Evolutionary conservation across 1,140 invertebrate genomes (phyloP), one percentile per base, ranked within the genome.

Genomic region (Drosophila lacteicornis): DNA sequence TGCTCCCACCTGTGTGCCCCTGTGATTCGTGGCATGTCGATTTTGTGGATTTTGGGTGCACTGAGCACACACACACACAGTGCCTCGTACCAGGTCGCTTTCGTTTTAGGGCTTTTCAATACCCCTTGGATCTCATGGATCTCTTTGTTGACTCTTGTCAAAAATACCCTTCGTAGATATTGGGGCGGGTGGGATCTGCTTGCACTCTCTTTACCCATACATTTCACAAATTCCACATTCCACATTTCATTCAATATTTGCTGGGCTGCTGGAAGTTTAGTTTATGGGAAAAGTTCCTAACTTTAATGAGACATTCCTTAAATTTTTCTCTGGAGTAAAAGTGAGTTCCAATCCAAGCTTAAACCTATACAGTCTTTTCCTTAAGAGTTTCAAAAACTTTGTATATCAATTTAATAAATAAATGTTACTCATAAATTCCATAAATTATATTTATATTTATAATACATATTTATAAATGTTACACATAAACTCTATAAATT

Each of bases 51-150:
- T 80, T 88, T 90, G 79, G 85, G 86, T 80, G 85, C 84, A 71
- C 51, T 57, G 71, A 45, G 47, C 49, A 74, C 25, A 74, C 70
- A 73, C 70, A 73, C 47, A 53, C 5, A 25, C 45, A 25, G 66
- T 47, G 6, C 50, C 59, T 51, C 47, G 49, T 55, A 58, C 19
- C 56, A 51, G 58, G 33, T 46, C 69, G 84, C 84, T 88, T 87
- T 87, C 84, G 56, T 87, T 87, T 87, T 84, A 87, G 84, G 84
- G 84, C 78, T 83, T 77, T 88, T 80, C 84, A 83, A 87, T 87
- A 78, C 85, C 68, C 68, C 33, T 9, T 22, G 51, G 51, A 55
- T 79, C 87, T 79, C 75, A 75, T 88, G 84, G 61, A 83, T 82
- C 79, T 76, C 49, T 77, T 27, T 66, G 61, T 59, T 70, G 66